Conservation (phyloP, 1,140 invertebrate species). For the Araneus ventricosus region DNA sequence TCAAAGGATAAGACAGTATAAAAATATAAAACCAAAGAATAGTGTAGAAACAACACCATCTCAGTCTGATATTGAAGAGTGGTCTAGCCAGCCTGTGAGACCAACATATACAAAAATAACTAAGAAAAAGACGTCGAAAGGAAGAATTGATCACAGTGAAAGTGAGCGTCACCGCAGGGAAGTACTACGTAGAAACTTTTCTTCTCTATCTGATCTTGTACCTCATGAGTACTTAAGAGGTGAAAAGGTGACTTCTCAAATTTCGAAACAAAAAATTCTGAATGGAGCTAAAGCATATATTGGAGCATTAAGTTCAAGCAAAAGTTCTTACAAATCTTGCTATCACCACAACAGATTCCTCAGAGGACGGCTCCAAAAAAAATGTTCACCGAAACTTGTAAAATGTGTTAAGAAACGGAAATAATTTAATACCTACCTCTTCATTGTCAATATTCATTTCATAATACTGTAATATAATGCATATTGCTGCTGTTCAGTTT, state of each 20-base stretch:
- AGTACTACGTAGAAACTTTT: background rate
- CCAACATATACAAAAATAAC: background rate
- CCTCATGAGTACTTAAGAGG: background rate
- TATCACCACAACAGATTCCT: background rate
- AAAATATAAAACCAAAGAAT: background rate
- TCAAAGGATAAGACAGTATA: background rate
- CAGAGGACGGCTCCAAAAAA: background rate
- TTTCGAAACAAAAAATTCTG: background rate
- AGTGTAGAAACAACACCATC: background rate
- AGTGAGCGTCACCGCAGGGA: background rate
- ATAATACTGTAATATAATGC: too few species aligned
- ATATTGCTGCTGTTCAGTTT: too few species aligned
- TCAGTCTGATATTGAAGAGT: background rate
- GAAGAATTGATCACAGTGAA: background rate
- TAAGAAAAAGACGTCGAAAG: background rate
- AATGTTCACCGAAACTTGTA: background rate
- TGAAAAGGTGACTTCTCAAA: background rate
- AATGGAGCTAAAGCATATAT: background rate
- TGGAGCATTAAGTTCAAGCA: background rate
- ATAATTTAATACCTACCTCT: background rate
- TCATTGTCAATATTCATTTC: too few species aligned
- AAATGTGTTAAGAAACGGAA: background rate
- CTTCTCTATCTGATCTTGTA: background rate
- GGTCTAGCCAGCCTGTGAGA: background rate
- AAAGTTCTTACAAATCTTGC: background rate